Percentiles rank a stretch among this genome's conserved stretches.
These are phyloP conservation scores for Ochropacha duplaris DNA, from an alignment of 2,888 invertebrate species.

Conservation along the genomic window DNA sequence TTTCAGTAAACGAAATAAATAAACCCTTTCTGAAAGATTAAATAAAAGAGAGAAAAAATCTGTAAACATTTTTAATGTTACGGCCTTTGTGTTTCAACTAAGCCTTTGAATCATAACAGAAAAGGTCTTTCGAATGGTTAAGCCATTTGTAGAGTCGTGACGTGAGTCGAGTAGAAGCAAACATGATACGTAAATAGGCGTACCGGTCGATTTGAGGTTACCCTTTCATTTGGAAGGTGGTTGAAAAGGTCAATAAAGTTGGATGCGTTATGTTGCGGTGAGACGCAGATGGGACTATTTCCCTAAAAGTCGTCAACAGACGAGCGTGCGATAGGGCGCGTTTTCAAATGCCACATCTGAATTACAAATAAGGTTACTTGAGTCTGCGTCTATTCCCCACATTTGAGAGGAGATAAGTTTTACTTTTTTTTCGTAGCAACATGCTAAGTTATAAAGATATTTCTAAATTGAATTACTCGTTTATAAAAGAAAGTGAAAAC, in stretches of 20 bases:
- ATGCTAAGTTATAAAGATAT: conserved; percentile 25
- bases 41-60: neutral
- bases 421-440: conserved; percentile 27
- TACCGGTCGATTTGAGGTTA: conserved; percentile 19
- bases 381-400: conserved; percentile 18
- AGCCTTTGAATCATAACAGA: conserved; percentile 1
- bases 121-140: neutral
- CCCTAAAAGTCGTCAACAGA: conserved; percentile 25
- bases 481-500: conserved; percentile 21
- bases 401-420: conserved; percentile 20
- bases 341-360: conserved; percentile 44
- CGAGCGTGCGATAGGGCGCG: conserved; percentile 18
- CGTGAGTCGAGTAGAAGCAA: neutral
- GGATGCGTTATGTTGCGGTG: conserved; percentile 19
- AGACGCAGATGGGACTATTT: conserved; percentile 20
- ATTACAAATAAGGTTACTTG: conserved; percentile 49
- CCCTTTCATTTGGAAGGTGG: conserved; percentile 22
- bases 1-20: neutral
- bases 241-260: conserved; percentile 17
- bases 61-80: neutral
- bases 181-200: conserved; percentile 15
- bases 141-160: neutral
- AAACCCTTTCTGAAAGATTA: neutral
- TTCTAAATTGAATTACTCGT: conserved; percentile 31
- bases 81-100: neutral